A percentile compares a stretch with the other conserved stretches of the same genome.
phyloP scores from a whole-genome alignment of 2,888 invertebrate genomes.

The Hirtodrosophila histrioides region DNA sequence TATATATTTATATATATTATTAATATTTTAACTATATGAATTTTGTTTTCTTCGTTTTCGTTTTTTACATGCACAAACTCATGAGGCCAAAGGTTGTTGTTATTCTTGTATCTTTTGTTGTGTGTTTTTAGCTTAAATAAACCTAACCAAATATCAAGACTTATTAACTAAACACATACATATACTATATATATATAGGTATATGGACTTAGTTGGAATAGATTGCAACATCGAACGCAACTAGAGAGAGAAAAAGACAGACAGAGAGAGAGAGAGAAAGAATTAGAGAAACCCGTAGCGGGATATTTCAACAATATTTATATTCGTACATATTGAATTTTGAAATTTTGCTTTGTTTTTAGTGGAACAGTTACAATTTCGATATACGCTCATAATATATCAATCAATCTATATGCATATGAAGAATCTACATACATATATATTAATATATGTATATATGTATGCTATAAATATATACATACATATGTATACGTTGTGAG shows the following conservation, averaged over 20 bases:
- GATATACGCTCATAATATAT: conserved; percentile 2
- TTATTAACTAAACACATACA: conserved; percentile 43
- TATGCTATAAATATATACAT: not conserved
- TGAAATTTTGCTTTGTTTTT: conserved; percentile 1
- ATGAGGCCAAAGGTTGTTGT: conserved; percentile 65
- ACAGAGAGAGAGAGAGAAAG: not conserved
- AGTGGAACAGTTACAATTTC: conserved; percentile 5
- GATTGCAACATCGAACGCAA: conserved; percentile 4
- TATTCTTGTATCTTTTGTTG: conserved; percentile 11
- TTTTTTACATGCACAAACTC: conserved; percentile 78
- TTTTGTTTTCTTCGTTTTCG: conserved; percentile 45
- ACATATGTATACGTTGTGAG: conserved; percentile 1
- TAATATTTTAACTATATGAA: conserved; percentile 48
- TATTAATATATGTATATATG: not conserved
- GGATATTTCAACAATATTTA: conserved; percentile 18
- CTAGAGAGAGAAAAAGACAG: not conserved
- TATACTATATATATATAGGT: conserved; percentile 5
- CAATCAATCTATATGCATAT: not conserved
- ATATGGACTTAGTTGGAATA: not conserved
- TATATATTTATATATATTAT: conserved; percentile 3
- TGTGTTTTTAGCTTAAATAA: conserved; percentile 53
- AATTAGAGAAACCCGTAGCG: conserved; percentile 11
- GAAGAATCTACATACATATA: not conserved
- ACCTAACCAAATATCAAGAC: conserved; percentile 56
- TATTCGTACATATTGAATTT: conserved; percentile 10